These are phyloP conservation scores for Calyptommatus sinebrachiatus DNA, from an alignment of 2,113 vertebrate genomes.

Conservation along the genomic window DNA sequence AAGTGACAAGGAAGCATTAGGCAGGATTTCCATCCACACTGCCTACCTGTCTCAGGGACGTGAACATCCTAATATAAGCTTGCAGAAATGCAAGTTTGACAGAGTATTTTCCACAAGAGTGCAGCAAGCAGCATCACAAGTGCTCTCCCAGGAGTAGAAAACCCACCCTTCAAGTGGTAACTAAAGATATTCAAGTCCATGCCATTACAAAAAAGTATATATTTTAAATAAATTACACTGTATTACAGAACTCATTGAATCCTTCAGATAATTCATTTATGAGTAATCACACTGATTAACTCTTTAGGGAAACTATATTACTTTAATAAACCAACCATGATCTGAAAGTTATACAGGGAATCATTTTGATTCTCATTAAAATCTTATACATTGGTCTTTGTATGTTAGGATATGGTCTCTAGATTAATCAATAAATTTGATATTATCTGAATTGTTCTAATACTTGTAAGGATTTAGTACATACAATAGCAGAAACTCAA, in stretches of 20 bases:
- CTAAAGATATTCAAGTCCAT: conserved; percentile 2
- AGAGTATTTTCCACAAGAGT: neutral
- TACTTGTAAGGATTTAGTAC: no score
- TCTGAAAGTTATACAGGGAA: neutral
- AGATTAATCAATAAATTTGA: no score
- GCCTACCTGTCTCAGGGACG: no score
- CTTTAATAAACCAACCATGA: neutral
- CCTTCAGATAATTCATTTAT: no score
- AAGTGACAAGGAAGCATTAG: no score
- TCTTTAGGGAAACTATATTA: neutral
- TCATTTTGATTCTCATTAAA: neutral
- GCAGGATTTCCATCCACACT: no score
- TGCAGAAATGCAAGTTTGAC: no score
- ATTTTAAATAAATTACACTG: conserved; percentile 9
- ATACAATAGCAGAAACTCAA: neutral
- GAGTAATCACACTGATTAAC: no score
- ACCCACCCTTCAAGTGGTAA: neutral
- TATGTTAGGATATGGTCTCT: no score
- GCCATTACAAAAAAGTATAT: neutral
- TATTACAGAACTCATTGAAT: neutral
- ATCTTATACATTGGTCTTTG: no score
- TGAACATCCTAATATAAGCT: no score
- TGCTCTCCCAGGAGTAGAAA: no score
- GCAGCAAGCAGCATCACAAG: neutral
- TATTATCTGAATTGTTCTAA: neutral